Conservation (phyloP, 1,140 invertebrate genomes). For the Saxidomus purpurata region DNA sequence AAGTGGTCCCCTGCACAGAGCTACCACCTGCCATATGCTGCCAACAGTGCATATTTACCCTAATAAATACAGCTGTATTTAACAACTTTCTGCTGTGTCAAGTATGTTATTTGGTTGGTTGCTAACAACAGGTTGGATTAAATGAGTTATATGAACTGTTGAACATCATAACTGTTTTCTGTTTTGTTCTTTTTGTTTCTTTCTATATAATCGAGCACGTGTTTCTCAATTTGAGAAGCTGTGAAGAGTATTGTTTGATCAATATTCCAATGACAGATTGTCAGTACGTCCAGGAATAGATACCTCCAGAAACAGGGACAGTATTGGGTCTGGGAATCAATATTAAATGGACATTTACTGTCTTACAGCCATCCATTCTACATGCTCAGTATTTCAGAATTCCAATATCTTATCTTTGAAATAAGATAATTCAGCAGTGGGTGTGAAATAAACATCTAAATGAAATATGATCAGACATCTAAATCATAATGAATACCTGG, state of each 20-base stretch:
- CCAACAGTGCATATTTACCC: too few species aligned
- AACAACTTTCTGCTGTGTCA: too few species aligned
- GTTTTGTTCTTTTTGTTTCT: background rate
- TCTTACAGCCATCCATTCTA: background rate
- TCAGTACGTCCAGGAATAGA: background rate
- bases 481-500: too few species aligned
- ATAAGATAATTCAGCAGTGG: too few species aligned
- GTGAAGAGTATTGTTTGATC: background rate
- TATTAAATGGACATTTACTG: background rate
- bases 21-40: too few species aligned
- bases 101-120: too few species aligned
- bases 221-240: background rate
- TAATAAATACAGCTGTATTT: too few species aligned
- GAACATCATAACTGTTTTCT: background rate
- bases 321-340: background rate
- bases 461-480: too few species aligned
- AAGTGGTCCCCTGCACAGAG: too few species aligned
- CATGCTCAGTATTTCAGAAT: background rate
- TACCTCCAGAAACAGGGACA: too few species aligned
- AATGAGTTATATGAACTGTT: background rate
- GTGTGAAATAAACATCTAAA: too few species aligned
- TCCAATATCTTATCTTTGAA: background rate
- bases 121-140: too few species aligned
- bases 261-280: conserved; percentile 1
- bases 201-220: background rate